Percentiles rank a stretch among this genome's conserved stretches.
Conservation (phyloP, 2,797 vertebrate species). For the Oryzias sinensis region DNA sequence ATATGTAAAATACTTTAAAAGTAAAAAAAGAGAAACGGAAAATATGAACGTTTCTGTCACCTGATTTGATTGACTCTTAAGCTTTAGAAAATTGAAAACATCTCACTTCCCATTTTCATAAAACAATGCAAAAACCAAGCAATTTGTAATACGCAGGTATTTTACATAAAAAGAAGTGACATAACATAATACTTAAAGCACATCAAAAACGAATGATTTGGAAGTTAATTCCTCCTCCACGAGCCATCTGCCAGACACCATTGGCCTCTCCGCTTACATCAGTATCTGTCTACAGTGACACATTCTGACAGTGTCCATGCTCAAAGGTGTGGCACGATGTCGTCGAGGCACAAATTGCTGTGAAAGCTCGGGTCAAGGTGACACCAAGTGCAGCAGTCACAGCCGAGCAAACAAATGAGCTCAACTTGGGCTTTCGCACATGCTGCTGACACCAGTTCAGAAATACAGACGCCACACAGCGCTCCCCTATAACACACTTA, state of each 20-base stretch:
- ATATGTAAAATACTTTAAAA: too few species aligned
- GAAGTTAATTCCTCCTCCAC: slow-evolving; percentile 9
- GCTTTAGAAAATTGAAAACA: too few species aligned
- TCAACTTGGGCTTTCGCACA: slow-evolving; percentile 25
- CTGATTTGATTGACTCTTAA: too few species aligned
- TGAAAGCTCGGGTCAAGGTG: slow-evolving; percentile 58
- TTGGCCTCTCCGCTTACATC: slow-evolving; percentile 7
- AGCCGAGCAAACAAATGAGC: slow-evolving; percentile 35
- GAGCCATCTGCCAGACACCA: slow-evolving; percentile 28
- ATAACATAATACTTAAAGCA: too few species aligned
- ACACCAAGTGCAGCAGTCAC: slow-evolving; percentile 27
- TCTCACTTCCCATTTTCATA: too few species aligned
- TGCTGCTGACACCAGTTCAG: slow-evolving; percentile 33
- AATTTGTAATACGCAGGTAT: too few species aligned
- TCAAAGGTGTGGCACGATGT: slow-evolving; percentile 54
- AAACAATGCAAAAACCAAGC: too few species aligned
- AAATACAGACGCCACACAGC: slow-evolving; percentile 20
- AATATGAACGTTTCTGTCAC: too few species aligned
- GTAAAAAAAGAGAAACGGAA: too few species aligned
- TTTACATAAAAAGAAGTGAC: too few species aligned
- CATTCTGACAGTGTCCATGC: slow-evolving; percentile 8
- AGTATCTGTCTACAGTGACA: slow-evolving; percentile 11
- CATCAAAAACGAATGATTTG: too few species aligned
- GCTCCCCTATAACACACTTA: slow-evolving; percentile 38
- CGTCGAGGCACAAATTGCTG: slow-evolving; percentile 30